phyloP scores from a whole-genome alignment of 2,113 vertebrate genomes.

The Spea bombifrons region DNA sequence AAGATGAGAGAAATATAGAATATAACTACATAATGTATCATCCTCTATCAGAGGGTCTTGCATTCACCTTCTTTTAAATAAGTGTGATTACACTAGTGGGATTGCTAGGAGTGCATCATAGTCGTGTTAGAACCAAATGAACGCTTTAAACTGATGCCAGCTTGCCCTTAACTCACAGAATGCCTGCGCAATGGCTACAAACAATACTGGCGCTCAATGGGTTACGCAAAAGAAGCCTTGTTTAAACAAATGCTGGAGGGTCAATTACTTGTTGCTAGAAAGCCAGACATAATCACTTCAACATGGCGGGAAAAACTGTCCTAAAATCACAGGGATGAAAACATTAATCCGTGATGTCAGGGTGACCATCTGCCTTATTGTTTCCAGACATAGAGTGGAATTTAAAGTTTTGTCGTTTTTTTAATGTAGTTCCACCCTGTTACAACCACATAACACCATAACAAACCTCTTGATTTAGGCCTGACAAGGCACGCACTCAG shows the following conservation, averaged over 20 bases:
- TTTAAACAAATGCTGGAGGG: conserved; percentile 18
- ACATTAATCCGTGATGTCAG: conserved; percentile 39
- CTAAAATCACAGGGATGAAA: conserved; percentile 35
- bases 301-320: conserved; percentile 28
- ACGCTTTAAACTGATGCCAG: too few species aligned
- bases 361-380: conserved; percentile 43
- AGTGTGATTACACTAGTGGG: too few species aligned
- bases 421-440: conserved; percentile 27
- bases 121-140: too few species aligned
- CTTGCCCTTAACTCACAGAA: too few species aligned
- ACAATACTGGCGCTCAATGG: neutral
- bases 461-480: conserved; percentile 17
- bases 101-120: neutral
- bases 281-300: conserved; percentile 32
- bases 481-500: neutral
- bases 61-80: too few species aligned
- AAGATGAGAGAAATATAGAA: too few species aligned
- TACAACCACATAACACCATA: conserved; percentile 32
- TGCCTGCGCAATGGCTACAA: neutral
- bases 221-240: neutral
- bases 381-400: conserved; percentile 42
- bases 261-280: conserved; percentile 31
- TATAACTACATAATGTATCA: too few species aligned
- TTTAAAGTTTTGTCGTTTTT: conserved; percentile 19
- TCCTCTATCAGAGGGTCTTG: too few species aligned